Evolutionary conservation across 2,113 vertebrate species (phyloP), one percentile per base, ranked within the genome.

Genomic region (Galbula dea): DNA sequence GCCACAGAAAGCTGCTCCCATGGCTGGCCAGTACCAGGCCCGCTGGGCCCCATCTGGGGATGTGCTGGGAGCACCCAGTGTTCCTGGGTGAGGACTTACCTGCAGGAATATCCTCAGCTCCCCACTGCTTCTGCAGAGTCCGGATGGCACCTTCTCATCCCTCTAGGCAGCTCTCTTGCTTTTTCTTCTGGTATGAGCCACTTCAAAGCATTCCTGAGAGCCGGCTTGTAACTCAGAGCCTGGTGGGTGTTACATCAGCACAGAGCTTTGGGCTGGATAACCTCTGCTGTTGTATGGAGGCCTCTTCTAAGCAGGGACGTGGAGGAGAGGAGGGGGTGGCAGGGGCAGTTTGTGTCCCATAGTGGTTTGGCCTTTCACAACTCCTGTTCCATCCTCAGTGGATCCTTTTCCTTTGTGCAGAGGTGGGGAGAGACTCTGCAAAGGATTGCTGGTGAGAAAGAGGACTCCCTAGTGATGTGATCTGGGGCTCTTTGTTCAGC

Each of bases 161-260:
- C 29, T 55, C 58, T 45, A 17, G 26, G 83, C 22, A 0, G 49
- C 62, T 15, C 41, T 41, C 32, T 75, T 15, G 19, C 21, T 58
- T 90, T 72, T 52, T 77, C 30, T 75, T 86, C 48, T 68, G 36
- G 7, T 65, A 77, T n/a, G 86, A 93, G 77, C 74, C 92, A 80
- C 91, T 93, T 94, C 92, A 96, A 91, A 95, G 95, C 90, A 91
- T 96, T 92, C 94, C 91, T 90, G 77, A 57, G 77, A 75, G 81
- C 94, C 72, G n/a, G 83, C 83, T 72, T 1, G 3, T 48, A 62
- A 19, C 69, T 39, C 43, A 4, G 89, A 66, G 72, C 68, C 32
- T 24, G 77, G 29, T 36, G 83, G 73, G 68, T 49, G 62, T 83
- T 79, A 69, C 15, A n/a, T 71, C 78, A 59, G 66, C 52, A 3